Evolutionary conservation across 2,113 vertebrate species (phyloP).

Genomic region (Tachysurus fulvidraco): DNA sequence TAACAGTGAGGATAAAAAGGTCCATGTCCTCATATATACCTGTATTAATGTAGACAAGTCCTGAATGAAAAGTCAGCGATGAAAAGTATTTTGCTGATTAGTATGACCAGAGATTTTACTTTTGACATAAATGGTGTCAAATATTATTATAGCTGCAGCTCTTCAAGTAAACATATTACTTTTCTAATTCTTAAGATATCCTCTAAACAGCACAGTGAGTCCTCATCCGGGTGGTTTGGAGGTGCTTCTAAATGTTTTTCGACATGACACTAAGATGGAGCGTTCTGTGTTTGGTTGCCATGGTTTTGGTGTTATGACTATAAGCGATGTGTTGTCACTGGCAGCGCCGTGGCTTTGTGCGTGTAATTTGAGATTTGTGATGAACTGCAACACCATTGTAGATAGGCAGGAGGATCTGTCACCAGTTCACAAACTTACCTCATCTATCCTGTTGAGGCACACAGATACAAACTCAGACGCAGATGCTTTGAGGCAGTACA

Average conservation of each 20-base stretch:
- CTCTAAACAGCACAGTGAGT: constrained; percentile 2
- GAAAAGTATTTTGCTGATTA: neutral
- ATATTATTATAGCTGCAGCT: neutral
- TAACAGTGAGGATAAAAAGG: neutral
- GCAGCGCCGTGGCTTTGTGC: neutral
- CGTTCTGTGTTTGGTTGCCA: constrained; percentile 36
- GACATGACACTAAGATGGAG: constrained; percentile 24
- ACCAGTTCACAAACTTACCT: constrained; percentile 25
- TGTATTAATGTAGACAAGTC: neutral
- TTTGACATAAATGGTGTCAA: neutral
- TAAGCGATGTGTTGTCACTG: constrained; percentile 38
- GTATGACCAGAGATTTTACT: neutral
- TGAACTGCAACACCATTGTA: constrained; percentile 14
- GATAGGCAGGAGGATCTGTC: constrained; percentile 31
- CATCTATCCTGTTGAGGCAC: constrained; percentile 4
- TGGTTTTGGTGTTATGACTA: constrained; percentile 41
- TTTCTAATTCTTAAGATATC: constrained; percentile 15
- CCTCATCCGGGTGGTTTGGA: constrained; percentile 24
- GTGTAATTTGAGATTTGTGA: constrained; percentile 24
- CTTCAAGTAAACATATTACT: constrained; percentile 13
- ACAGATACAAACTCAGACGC: neutral
- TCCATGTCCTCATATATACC: neutral
- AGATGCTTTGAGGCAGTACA: neutral
- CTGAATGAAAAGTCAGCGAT: neutral
- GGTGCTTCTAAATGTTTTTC: constrained; percentile 21